Evolutionary conservation across 2,888 invertebrate species (phyloP), one percentile per base, ranked within the genome.

Genomic region (Caenorhabditis virilis): DNA sequence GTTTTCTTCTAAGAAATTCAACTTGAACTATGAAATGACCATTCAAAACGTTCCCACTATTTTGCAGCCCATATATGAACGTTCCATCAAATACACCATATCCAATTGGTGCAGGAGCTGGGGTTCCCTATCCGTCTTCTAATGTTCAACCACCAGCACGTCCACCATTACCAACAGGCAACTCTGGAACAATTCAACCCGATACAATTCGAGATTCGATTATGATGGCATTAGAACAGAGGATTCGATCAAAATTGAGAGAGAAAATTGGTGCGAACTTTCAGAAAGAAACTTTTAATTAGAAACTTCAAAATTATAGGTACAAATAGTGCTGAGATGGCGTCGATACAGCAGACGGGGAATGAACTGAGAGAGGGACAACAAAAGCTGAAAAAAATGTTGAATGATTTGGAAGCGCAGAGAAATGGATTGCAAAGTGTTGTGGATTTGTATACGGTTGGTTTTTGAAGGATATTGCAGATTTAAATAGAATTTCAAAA

Each of bases 181-280:
- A 43, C 0, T 50, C 56, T 15, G 91, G 20, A 92, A 92, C n/a
- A 23, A 93, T 94, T 58, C 91, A 93, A 46, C 93, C 95, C 78
- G 93, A 95, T 83, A 94, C 95, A 83, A 92, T 98, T 68, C 89
- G 91, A 82, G 92, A 91, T 25, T 97, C 95, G 1, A 86, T 98
- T 22, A 85, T 95, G 18, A 93, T 94, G 56, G 97, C 95, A 23
- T 91, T 97, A 1, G 93, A 95, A 85, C 95, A 98, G 84, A 95
- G 94, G 85, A 85, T 98, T 72, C 88, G 90, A 77, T 87, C 93
- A 65, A 88, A 91, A 69, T 88, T 97, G 75, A 89, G 90, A 77
- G 95, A 97, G n/a, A 43, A 42, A 15, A 43, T 50, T 18, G 38
- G 38, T 39, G 41, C 4, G 23, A 18, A 20, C 15, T 27, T 9